Percentiles rank a stretch among this genome's conserved stretches.
Conservation (phyloP, 2,113 vertebrate species). For the Dolichallabes microphthalmus region DNA sequence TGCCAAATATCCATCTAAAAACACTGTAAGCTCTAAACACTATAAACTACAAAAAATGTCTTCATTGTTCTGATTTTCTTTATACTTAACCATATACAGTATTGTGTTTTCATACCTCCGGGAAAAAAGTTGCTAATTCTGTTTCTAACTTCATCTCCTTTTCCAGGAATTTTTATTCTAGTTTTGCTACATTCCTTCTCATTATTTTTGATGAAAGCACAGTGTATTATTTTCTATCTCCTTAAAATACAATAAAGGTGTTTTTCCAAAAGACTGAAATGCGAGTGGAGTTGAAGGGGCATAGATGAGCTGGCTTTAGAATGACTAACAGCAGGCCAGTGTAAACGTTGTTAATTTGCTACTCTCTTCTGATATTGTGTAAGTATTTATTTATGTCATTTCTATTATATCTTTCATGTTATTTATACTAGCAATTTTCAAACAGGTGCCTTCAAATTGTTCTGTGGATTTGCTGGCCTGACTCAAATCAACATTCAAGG, state of each 20-base stretch:
- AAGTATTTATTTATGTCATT: not conserved
- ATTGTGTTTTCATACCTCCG: not conserved
- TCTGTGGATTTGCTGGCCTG: not conserved
- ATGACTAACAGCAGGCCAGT: not conserved
- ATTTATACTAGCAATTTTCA: not conserved
- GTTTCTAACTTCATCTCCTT: not conserved
- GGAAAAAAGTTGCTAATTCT: not conserved
- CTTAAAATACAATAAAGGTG: no score
- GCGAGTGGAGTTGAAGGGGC: no score
- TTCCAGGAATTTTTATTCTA: not conserved
- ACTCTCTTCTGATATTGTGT: not conserved
- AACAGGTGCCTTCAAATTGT: not conserved
- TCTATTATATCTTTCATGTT: not conserved
- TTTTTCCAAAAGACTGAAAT: not conserved
- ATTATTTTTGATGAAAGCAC: not conserved
- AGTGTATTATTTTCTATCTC: no score
- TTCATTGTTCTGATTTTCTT: not conserved
- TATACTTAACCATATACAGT: not conserved
- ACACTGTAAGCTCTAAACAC: not conserved
- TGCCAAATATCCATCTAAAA: not conserved
- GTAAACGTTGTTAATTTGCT: no score
- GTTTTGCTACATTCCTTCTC: not conserved
- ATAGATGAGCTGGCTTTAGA: not conserved
- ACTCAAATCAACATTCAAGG: not conserved
- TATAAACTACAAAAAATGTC: not conserved